Conservation (phyloP, 2,797 vertebrate species). For the Clarias pachynema region DNA sequence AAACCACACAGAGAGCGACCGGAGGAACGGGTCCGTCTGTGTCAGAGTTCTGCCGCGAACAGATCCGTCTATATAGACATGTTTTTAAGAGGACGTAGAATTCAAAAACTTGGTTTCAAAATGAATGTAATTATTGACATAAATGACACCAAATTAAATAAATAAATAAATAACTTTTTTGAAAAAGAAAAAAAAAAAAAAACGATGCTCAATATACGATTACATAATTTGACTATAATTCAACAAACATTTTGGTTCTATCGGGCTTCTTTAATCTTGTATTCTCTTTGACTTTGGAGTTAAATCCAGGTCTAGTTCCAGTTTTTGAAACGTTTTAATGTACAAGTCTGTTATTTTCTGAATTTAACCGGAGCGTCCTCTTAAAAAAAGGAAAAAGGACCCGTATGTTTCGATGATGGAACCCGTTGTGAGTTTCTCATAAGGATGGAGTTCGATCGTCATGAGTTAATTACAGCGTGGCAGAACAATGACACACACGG, state of each 20-base stretch:
- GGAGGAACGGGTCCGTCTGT: conserved; percentile 24
- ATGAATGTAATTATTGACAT: too few species aligned
- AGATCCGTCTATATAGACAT: not conserved
- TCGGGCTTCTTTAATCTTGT: not conserved
- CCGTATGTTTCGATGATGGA: too few species aligned
- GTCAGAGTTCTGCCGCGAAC: conserved; percentile 31
- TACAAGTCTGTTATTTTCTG: not conserved
- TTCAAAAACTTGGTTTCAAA: not conserved
- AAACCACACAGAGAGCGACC: conserved; percentile 45
- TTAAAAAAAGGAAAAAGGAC: not conserved
- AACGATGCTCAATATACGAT: not conserved
- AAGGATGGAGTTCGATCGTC: not conserved
- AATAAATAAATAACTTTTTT: too few species aligned
- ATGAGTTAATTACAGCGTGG: conserved; percentile 26
- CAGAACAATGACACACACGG: conserved; percentile 60
- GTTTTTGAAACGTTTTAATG: not conserved
- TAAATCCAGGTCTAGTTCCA: not conserved
- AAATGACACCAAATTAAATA: too few species aligned
- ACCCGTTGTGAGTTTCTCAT: not conserved
- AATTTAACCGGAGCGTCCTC: not conserved
- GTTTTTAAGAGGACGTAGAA: conserved; percentile 10
- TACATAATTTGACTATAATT: not conserved
- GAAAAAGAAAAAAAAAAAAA: not conserved
- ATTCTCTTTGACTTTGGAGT: not conserved
- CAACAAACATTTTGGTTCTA: not conserved